A percentile compares a stretch with the other conserved stretches of the same genome.
Conservation (phyloP, 23 tunicate species). For the Trididemnum miniatum region DNA sequence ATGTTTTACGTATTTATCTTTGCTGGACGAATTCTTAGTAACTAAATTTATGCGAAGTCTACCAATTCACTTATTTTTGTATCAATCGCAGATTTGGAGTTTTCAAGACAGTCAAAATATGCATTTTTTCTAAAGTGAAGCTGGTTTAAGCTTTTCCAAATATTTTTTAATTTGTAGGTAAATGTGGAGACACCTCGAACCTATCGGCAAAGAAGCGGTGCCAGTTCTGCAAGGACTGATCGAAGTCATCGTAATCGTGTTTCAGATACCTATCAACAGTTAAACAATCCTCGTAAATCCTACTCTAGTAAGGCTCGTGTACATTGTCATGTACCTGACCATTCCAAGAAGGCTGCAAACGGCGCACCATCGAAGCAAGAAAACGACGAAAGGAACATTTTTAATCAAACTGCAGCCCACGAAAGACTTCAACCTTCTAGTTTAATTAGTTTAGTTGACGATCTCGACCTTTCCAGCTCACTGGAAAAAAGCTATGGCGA, state of each 20-base stretch:
- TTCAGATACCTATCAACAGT: background rate
- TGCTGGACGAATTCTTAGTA: too few species aligned
- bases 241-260: background rate
- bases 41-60: too few species aligned
- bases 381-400: background rate
- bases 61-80: too few species aligned
- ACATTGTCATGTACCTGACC: background rate
- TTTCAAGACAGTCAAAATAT: too few species aligned
- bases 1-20: too few species aligned
- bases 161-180: conserved; percentile 5
- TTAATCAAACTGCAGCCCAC: background rate
- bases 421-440: background rate
- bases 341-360: background rate
- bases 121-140: too few species aligned
- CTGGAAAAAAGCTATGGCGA: too few species aligned
- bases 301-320: conserved; percentile 49
- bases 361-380: background rate
- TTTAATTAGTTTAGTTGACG: background rate
- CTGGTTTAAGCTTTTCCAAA: too few species aligned
- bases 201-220: background rate
- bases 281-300: conserved; percentile 10
- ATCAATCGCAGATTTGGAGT: too few species aligned
- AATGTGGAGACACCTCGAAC: background rate
- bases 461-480: background rate
- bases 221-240: conserved; percentile 5